Base-by-base conservation (phyloP, 1,140 invertebrate species). In the Caenorhabditis briggsae region DNA sequence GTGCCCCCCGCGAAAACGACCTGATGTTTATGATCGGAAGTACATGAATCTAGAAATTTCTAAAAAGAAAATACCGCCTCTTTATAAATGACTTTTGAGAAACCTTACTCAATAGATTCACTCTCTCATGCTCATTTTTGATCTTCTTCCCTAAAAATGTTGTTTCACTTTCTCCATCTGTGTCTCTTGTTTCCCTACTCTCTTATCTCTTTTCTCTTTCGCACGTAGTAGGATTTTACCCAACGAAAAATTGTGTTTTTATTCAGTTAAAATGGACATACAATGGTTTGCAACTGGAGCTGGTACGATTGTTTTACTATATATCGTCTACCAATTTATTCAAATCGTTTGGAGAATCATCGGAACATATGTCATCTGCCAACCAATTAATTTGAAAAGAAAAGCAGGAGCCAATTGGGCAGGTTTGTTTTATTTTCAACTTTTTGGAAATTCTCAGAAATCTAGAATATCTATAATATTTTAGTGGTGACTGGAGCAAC, bases 401-500 rank as follows among this genome's bases (percentile, higher is more conserved):
- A 85, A 78, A 50, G 90, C 91, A 5, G 91, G 91, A 23, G 91
- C 88, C 11, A 85, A 88, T 64, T 92, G 91, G 91, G 91, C 91
- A 43, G 90, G 90, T 90, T 9, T 0, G 58, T 86, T 55, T 23
- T 23, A 50, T 23, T 78, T 82, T 55, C 70, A 33, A 33, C 33
- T 33, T 48, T 56, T 23, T 23, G 43, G 50, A 25, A 16, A 14
- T 8, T 56, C 46, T 18, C 16, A 50, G 18, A 11, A n/a, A n/a
- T n/a, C n/a, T n/a, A n/a, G n/a, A n/a, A n/a, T n/a, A n/a, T n/a
- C n/a, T n/a, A n/a, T n/a, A n/a, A 55, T 48, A 43, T 87, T 91
- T 88, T 59, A 91, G 90, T 92, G 18, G 87, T 91, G 2, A 92
- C 91, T 5, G 91, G 91, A 18, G 82, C 87, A 14, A 92, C 91